phyloP scores from a whole-genome alignment of 2,888 invertebrate species.

The Rapana venosa region DNA sequence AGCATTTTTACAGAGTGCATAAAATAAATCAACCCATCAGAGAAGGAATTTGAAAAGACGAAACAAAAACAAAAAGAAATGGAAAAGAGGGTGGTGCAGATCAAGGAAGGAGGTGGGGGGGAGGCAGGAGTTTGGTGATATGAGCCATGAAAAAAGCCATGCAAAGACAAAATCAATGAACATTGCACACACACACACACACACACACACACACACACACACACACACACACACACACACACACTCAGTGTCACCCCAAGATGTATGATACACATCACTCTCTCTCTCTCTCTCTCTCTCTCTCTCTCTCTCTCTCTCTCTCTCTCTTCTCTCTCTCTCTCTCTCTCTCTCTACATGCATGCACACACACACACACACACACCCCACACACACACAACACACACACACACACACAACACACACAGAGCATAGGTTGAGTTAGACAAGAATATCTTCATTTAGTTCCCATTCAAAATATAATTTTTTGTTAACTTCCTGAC shows the following conservation, averaged over 20 bases:
- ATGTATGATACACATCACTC: not conserved
- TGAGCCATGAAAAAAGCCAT: not conserved
- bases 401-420: too few species aligned
- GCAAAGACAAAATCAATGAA: not conserved
- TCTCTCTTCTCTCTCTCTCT: not conserved
- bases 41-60: not conserved
- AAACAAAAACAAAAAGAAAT: not conserved
- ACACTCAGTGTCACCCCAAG: not conserved
- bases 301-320: not conserved
- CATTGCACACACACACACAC: not conserved
- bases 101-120: too few species aligned
- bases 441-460: too few species aligned
- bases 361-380: too few species aligned
- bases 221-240: conserved; percentile 26
- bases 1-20: not conserved
- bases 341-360: not conserved
- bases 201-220: conserved; percentile 4
- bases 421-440: too few species aligned
- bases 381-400: too few species aligned
- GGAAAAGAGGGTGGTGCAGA: too few species aligned
- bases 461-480: too few species aligned
- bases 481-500: too few species aligned
- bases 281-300: not conserved
- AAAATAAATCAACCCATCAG: not conserved
- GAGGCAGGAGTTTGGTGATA: too few species aligned